Base-by-base conservation (phyloP, 2,113 vertebrate genomes). In the Acrocephalus arundinaceus region DNA sequence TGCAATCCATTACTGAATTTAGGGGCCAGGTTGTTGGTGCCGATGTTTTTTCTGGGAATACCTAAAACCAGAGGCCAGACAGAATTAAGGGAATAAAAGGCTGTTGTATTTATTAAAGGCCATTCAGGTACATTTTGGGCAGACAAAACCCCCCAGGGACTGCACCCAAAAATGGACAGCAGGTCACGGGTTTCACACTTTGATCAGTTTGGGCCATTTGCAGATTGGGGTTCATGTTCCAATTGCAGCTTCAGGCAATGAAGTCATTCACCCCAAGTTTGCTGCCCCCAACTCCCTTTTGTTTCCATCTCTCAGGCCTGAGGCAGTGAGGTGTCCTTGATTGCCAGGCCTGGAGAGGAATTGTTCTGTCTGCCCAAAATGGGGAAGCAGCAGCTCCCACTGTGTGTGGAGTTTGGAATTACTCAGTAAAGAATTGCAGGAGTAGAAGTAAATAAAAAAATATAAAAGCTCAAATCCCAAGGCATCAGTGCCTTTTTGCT, bases 381-480 rank as follows among this genome's bases (percentile, higher is more conserved):
- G 71, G 71, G 71, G 6, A 8, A 73, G 52, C 71, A 55, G 52
- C 71, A 73, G 71, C 51, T 57, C 9, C 0, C 37, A 7, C 52
- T 57, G 71, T 1, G 3, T 27, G 7, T 74, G 71, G 39, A 8
- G 52, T n/a, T 45, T 15, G 13, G 52, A 45, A 52, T 28, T 7
- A 1, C 1, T 2, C 71, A 57, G 52, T 21, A 6, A n/a, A n/a
- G 52, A 57, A 1, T 13, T 45, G 71, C 71, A 45, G 71, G 39
- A 21, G 0, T 7, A 0, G 31, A n/a, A 12, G 57, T 4, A 25
- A 0, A 45, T 43, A 17, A 0, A 0, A 25, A 57, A 9, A 45
- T 20, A 43, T 0, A 27, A 3, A 33, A 73, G 30, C 11, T 43
- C 2, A 43, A 73, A 45, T n/a, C 3, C 31, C 9, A 7, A 58